Conservation (phyloP, 2,113 vertebrate species). For the Bufo gargarizans region DNA sequence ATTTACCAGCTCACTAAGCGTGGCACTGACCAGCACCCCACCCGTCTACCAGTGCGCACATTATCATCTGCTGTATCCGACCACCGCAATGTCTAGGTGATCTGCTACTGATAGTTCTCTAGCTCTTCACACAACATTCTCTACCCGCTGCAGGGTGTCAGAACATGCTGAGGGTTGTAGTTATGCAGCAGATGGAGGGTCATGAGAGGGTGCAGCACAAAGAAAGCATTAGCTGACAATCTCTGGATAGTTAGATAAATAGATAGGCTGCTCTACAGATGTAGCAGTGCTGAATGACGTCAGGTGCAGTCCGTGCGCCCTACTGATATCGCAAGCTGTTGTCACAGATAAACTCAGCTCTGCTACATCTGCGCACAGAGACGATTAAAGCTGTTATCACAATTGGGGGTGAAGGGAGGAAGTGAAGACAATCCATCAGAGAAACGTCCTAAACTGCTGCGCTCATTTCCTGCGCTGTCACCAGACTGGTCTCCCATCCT, state of each 20-base stretch:
- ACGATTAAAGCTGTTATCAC: not conserved
- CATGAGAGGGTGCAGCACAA: not conserved
- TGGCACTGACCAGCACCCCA: not conserved
- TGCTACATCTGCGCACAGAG: not conserved
- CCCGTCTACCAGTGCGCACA: not conserved
- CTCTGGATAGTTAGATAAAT: not conserved
- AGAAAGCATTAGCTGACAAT: not conserved
- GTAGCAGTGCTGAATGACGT: not conserved
- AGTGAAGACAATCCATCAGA: not conserved
- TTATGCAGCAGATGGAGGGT: not conserved
- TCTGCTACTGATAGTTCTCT: not conserved
- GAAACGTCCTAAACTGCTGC: not conserved
- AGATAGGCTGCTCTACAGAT: not conserved
- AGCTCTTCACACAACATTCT: not conserved
- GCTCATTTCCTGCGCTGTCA: conserved; percentile 21
- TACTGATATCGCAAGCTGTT: not conserved
- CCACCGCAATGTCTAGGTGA: too few species aligned
- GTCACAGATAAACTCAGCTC: not conserved
- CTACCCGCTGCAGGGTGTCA: too few species aligned
- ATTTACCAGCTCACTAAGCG: conserved; percentile 10
- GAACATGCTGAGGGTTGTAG: not conserved
- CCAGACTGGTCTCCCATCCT: too few species aligned
- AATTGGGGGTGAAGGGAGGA: not conserved
- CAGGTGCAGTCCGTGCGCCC: not conserved
- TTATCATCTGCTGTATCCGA: not conserved